A percentile compares a stretch with the other conserved stretches of the same genome.
Conservation (phyloP, 2,113 vertebrate species). For the Notiomystis cincta region DNA sequence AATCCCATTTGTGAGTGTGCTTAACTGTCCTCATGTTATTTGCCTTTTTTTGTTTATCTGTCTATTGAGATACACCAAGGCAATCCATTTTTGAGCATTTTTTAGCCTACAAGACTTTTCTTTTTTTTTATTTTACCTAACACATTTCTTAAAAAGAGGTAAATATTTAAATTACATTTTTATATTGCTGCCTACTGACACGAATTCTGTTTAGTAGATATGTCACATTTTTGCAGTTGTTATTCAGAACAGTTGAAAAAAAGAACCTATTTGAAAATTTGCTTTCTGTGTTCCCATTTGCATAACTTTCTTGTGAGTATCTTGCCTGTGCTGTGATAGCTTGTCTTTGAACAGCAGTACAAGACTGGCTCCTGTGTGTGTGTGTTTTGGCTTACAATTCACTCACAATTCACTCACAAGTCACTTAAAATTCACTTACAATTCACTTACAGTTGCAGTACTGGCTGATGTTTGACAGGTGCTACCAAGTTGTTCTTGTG, state of each 20-base stretch:
- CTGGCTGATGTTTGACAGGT: not conserved
- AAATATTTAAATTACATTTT: not conserved
- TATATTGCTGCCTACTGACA: not conserved
- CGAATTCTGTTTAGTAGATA: not conserved
- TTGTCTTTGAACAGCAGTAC: not conserved
- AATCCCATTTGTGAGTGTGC: not conserved
- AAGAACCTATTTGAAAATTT: not conserved
- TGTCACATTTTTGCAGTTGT: not conserved
- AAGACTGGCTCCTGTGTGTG: not conserved
- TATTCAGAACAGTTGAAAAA: not conserved
- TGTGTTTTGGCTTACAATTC: not conserved
- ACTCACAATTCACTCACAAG: not conserved
- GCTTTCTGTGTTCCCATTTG: not conserved
- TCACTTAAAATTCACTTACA: not conserved
- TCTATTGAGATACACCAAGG: not conserved
- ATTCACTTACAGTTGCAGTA: not conserved
- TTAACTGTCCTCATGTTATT: not conserved
- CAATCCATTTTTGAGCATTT: not conserved
- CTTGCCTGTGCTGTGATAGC: not conserved
- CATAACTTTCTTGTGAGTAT: not conserved
- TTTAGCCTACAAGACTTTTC: accelerated
- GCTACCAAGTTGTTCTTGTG: not conserved
- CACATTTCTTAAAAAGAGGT: not conserved
- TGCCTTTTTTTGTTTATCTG: not conserved
- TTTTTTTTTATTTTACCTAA: not conserved